A percentile compares a stretch with the other conserved stretches of the same genome.
These are phyloP conservation scores for Argyrosomus japonicus DNA, from an alignment of 2,113 vertebrate species.

Conservation along the genomic window DNA sequence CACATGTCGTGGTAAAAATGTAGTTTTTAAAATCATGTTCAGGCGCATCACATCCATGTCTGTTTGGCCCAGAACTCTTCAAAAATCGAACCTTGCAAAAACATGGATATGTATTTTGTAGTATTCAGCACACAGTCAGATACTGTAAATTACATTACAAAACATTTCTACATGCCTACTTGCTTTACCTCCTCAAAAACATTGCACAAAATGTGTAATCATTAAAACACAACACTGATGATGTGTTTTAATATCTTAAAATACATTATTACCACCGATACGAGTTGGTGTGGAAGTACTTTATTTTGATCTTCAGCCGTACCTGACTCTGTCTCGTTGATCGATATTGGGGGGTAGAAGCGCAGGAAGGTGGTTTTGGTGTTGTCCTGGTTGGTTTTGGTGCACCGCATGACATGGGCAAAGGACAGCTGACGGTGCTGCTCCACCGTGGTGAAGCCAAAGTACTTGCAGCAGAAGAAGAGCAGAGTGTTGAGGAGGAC, in stretches of 20 bases:
- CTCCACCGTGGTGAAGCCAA: constrained; percentile 91
- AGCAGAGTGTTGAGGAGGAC: constrained; percentile 98
- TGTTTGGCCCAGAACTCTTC: no score
- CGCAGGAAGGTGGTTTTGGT: constrained; percentile 93
- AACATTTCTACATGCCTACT: neutral
- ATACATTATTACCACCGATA: neutral
- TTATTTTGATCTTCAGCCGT: neutral
- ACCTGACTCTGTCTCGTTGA: constrained; percentile 72
- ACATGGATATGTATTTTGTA: no score
- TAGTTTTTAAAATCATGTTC: no score
- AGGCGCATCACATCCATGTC: no score
- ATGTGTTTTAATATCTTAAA: neutral
- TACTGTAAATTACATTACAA: no score
- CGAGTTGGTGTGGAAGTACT: neutral
- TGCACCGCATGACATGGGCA: constrained; percentile 93
- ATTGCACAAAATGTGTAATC: neutral
- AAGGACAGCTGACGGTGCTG: constrained; percentile 97
- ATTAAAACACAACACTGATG: neutral
- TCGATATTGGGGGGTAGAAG: constrained; percentile 91
- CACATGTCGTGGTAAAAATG: no score
- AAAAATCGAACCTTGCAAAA: no score
- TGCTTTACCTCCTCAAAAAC: neutral
- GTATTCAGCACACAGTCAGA: no score
- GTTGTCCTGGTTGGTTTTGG: constrained; percentile 88
- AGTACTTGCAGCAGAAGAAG: constrained; percentile 98